These are phyloP conservation scores for Callospermophilus lateralis DNA, from an alignment of 2,113 vertebrate species.

Conservation along the genomic window DNA sequence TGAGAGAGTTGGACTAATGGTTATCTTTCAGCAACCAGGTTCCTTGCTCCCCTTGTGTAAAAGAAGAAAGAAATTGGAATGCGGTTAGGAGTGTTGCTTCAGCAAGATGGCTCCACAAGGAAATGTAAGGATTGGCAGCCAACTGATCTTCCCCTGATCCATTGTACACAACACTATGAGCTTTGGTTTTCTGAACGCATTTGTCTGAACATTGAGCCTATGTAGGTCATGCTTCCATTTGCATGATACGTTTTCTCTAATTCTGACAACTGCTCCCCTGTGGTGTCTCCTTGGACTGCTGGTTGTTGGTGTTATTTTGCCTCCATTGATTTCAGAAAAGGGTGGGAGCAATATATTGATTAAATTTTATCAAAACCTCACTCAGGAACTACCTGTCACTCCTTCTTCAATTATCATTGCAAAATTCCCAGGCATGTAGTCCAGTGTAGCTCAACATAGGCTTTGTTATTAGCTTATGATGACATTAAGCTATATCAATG, in stretches of 20 bases:
- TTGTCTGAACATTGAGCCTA: not conserved
- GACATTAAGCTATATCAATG: not conserved
- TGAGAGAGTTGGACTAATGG: not conserved
- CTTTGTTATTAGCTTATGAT: not conserved
- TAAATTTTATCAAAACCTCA: not conserved
- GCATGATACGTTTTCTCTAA: not conserved
- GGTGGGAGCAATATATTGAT: not conserved
- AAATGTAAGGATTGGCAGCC: not conserved
- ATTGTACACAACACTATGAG: not conserved
- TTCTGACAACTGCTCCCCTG: not conserved
- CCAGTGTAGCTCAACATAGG: not conserved
- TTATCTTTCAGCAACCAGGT: not conserved
- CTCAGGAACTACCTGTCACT: not conserved
- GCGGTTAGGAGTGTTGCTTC: not conserved
- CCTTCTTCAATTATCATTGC: not conserved
- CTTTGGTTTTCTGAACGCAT: not conserved
- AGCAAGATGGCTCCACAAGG: not conserved
- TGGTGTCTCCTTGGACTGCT: not conserved
- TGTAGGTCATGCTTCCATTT: not conserved
- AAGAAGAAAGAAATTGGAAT: conserved; percentile 15
- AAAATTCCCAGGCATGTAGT: not conserved
- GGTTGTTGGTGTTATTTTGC: not conserved
- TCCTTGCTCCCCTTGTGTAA: not conserved
- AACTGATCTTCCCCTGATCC: not conserved
- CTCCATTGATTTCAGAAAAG: conserved; percentile 12